A percentile compares a stretch with the other conserved stretches of the same genome.
phyloP scores from a whole-genome alignment of 1,140 invertebrate species.

The Bombyx mandarina region DNA sequence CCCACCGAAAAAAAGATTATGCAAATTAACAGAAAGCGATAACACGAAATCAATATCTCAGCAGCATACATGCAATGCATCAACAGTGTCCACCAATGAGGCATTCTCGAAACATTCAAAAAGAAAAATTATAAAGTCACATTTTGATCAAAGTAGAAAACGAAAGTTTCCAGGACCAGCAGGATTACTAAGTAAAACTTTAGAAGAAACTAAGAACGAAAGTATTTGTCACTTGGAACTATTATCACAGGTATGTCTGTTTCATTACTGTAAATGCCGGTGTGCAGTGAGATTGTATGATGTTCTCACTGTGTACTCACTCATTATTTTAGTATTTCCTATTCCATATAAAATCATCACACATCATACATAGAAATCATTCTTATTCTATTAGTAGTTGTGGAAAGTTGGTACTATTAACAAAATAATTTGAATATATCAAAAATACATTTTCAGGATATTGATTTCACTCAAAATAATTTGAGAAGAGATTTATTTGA shows the following conservation, averaged over 20 bases:
- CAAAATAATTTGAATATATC: neutral
- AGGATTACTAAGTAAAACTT: constrained; percentile 38
- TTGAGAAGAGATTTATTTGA: constrained; percentile 41
- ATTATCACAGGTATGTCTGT: constrained; percentile 43
- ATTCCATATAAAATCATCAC: too few species aligned
- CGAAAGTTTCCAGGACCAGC: constrained; percentile 61
- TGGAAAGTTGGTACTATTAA: too few species aligned
- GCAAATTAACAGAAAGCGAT: neutral
- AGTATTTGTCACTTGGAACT: constrained; percentile 43
- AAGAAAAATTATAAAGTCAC: constrained; percentile 49
- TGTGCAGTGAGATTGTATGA: too few species aligned
- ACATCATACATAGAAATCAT: too few species aligned
- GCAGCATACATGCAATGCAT: neutral
- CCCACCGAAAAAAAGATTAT: too few species aligned
- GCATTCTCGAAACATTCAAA: constrained; percentile 40
- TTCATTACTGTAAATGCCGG: too few species aligned
- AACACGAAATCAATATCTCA: neutral
- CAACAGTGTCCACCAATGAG: constrained; percentile 11
- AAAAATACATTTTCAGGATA: constrained; percentile 34
- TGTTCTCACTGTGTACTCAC: too few species aligned
- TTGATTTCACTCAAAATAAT: constrained; percentile 43
- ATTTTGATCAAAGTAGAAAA: constrained; percentile 54
- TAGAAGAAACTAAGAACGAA: constrained; percentile 43
- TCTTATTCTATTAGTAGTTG: too few species aligned
- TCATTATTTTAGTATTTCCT: too few species aligned